Evolutionary conservation across 2,797 vertebrate species (phyloP).

Genomic region (Anguilla marmorata): DNA sequence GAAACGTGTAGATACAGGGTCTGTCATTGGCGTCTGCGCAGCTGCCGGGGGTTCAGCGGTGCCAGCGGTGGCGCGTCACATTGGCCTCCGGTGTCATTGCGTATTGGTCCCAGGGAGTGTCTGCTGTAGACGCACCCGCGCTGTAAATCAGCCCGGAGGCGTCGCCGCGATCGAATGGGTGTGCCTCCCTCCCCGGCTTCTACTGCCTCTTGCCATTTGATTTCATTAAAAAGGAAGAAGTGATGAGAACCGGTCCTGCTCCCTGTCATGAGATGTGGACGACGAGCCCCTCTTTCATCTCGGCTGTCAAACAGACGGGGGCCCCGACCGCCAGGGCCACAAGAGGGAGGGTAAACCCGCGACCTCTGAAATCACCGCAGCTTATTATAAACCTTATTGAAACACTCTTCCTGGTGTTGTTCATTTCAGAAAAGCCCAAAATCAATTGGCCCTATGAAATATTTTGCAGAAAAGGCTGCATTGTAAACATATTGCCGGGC

Average conservation of each 20-base stretch:
- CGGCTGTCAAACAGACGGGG: constrained; percentile 2
- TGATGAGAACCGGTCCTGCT: neutral
- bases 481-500: neutral
- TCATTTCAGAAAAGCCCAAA: neutral
- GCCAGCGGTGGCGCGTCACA: neutral
- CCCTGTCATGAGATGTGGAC: neutral
- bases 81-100: constrained; percentile 4
- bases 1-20: neutral
- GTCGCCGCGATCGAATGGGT: constrained; percentile 6
- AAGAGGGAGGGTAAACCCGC: neutral
- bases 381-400: neutral
- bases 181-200: neutral
- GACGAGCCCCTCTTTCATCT: neutral
- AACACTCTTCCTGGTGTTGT: neutral
- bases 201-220: constrained; percentile 9
- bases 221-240: constrained; percentile 14
- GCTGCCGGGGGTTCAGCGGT: neutral
- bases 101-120: neutral
- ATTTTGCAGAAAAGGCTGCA: neutral
- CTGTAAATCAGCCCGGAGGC: constrained; percentile 9
- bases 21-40: constrained; percentile 3
- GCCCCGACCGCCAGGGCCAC: neutral
- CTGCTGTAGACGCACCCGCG: neutral
- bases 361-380: neutral
- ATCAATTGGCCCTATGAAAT: neutral